Evolutionary conservation across 2,797 vertebrate genomes (phyloP).

Genomic region (Centroberyx gerrardi): DNA sequence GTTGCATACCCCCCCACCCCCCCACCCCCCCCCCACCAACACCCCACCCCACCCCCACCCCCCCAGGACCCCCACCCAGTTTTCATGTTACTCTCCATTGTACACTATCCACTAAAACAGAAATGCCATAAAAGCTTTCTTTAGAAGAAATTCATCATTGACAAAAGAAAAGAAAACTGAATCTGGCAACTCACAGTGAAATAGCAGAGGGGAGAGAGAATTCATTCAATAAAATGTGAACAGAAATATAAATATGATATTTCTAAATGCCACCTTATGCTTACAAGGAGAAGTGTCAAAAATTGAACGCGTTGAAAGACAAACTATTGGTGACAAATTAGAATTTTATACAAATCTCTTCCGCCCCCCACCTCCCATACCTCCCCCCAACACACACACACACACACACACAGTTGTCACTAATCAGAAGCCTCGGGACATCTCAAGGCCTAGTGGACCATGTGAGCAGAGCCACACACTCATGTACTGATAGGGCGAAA

Average conservation of each 20-base stretch:
- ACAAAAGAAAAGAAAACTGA: neutral
- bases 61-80: neutral
- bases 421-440: constrained; percentile 87
- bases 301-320: constrained; percentile 47
- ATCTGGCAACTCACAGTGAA: neutral
- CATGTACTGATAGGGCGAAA: constrained; percentile 88
- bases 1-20: constrained; percentile 18
- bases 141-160: neutral
- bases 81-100: constrained; percentile 7
- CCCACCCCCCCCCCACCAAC: constrained; percentile 8
- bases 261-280: constrained; percentile 25
- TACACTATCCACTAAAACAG: neutral
- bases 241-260: constrained; percentile 10
- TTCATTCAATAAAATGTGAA: constrained; percentile 5
- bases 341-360: constrained; percentile 72
- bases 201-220: neutral
- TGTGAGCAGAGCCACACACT: constrained; percentile 84
- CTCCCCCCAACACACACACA: neutral
- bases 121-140: neutral
- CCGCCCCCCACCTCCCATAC: constrained; percentile 21
- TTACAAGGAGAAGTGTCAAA: constrained; percentile 28
- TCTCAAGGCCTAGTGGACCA: constrained; percentile 83
- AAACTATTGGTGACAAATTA: constrained; percentile 75
- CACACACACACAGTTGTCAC: constrained; percentile 67
- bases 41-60: neutral